Percentiles rank a stretch among this genome's conserved stretches.
These are phyloP conservation scores for Cherax destructor DNA, from an alignment of 1,140 invertebrate species.

Conservation along the genomic window DNA sequence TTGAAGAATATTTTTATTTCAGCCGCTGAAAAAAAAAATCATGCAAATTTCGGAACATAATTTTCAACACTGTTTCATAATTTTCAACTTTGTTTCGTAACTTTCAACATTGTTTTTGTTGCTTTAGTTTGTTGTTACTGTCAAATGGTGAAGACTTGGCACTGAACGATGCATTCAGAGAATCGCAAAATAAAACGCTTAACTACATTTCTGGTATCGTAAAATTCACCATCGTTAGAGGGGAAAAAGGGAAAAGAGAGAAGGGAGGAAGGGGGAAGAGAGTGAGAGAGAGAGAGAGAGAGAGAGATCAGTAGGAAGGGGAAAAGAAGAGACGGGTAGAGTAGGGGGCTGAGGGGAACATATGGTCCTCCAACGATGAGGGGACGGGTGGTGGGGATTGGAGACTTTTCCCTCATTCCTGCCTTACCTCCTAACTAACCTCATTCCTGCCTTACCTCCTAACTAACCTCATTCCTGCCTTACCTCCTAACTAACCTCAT, in stretches of 20 bases:
- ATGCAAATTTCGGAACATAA: no score
- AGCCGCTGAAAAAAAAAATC: no score
- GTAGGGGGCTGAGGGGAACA: constrained; percentile 23
- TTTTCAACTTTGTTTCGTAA: background rate
- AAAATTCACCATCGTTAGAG: constrained; percentile 20
- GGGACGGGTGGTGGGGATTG: background rate
- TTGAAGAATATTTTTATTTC: no score
- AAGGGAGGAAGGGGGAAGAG: no score
- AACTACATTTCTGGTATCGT: constrained; percentile 13
- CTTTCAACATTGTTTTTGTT: background rate
- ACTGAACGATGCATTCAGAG: background rate
- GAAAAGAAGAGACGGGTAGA: background rate
- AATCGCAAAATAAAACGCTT: background rate
- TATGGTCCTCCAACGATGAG: constrained; percentile 17
- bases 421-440: no score
- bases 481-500: no score
- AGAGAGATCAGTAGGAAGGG: no score
- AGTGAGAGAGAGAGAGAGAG: no score
- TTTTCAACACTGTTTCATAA: background rate
- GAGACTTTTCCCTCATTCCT: background rate
- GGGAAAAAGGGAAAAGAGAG: background rate
- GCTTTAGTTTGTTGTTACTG: background rate
- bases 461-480: no score
- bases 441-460: no score
- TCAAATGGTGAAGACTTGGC: background rate